Conservation (phyloP, 2,113 vertebrate species). For the Hystrix cristata region DNA sequence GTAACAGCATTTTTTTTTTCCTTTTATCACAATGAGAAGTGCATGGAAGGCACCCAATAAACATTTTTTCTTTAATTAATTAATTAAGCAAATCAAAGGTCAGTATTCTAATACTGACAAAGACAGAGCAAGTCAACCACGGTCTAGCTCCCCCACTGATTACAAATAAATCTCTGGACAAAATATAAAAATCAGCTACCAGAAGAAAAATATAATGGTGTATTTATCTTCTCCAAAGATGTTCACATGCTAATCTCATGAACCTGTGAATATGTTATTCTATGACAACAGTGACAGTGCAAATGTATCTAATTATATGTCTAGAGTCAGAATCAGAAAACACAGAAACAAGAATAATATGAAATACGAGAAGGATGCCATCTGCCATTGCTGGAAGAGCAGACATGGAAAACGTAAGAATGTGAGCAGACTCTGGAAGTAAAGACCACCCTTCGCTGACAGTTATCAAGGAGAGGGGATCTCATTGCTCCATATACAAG, state of each 20-base stretch:
- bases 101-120: neutral
- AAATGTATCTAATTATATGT: neutral
- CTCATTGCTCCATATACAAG: neutral
- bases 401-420: neutral
- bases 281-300: neutral
- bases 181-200: neutral
- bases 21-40: neutral
- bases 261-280: neutral
- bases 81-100: constrained; percentile 15
- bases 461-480: neutral
- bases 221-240: neutral
- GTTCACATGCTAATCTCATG: neutral
- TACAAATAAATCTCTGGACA: neutral
- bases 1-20: neutral
- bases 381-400: neutral
- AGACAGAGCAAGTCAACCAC: neutral
- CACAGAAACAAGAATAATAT: neutral
- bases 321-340: neutral
- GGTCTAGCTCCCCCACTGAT: neutral
- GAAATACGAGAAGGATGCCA: neutral
- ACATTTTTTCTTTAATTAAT: neutral
- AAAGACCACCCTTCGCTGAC: neutral
- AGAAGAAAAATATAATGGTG: neutral
- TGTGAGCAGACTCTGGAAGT: neutral
- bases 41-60: neutral